Conservation (phyloP, 2,888 invertebrate genomes). For the Mamestra brassicae region DNA sequence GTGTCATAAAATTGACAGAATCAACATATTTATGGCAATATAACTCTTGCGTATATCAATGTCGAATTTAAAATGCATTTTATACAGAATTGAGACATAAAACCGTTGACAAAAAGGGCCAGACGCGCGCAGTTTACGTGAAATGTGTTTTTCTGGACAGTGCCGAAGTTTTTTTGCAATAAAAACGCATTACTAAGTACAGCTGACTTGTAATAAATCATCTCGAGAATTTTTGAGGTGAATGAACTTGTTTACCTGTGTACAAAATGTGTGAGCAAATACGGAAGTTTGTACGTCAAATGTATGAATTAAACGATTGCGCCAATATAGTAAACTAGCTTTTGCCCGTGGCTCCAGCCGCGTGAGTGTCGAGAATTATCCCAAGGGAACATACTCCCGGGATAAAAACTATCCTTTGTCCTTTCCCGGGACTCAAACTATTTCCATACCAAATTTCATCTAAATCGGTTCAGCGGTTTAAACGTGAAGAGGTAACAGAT, state of each 20-base stretch:
- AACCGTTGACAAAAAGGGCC: conserved; percentile 31
- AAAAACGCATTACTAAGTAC: conserved; percentile 10
- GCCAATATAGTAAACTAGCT: not conserved
- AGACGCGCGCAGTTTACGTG: conserved; percentile 28
- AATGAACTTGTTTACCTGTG: conserved; percentile 26
- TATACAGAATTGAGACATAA: conserved; percentile 46
- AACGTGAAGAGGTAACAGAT: no score
- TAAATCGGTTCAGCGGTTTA: no score
- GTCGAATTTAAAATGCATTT: conserved; percentile 31
- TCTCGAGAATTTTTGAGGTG: conserved; percentile 21
- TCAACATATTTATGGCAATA: conserved; percentile 29
- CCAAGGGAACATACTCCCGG: no score
- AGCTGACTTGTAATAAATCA: conserved; percentile 7
- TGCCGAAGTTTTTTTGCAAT: conserved; percentile 19
- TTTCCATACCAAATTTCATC: no score
- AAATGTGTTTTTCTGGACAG: conserved; percentile 35
- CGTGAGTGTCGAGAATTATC: no score
- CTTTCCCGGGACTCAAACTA: no score
- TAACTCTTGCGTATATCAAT: conserved; percentile 15
- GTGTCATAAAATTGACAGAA: conserved; percentile 23
- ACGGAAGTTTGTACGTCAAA: conserved; percentile 33
- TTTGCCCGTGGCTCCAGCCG: no score
- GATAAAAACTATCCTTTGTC: no score
- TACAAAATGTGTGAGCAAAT: conserved; percentile 8
- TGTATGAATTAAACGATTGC: not conserved